Percentiles rank a stretch among this genome's conserved stretches.
phyloP scores from a whole-genome alignment of 1,140 invertebrate genomes.

The Rhagoletis zephyria region DNA sequence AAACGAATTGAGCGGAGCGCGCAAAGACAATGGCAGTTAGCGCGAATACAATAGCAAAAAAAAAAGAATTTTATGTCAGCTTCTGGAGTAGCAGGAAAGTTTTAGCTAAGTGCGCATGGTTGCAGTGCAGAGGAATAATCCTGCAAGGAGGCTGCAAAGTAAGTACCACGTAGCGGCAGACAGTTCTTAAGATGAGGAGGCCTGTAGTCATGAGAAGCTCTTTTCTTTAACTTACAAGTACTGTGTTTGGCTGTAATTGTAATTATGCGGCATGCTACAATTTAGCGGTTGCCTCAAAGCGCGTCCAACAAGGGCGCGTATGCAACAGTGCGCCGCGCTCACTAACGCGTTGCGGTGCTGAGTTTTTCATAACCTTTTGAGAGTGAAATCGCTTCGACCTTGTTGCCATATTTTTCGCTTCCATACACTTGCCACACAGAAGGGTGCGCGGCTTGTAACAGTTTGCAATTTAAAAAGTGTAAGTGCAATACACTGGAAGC shows the following conservation, averaged over 20 bases:
- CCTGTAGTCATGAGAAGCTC: too few species aligned
- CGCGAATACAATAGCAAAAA: too few species aligned
- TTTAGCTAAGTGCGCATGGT: neutral
- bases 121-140: neutral
- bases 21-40: neutral
- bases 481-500: neutral
- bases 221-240: too few species aligned
- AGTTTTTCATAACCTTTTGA: neutral
- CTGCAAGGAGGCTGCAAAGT: neutral
- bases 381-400: neutral
- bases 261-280: conserved; percentile 12
- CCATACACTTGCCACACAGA: neutral
- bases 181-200: neutral
- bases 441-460: neutral
- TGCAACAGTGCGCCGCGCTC: neutral
- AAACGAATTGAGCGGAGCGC: conserved; percentile 14
- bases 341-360: neutral
- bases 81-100: neutral
- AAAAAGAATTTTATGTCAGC: too few species aligned
- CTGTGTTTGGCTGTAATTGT: neutral
- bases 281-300: neutral
- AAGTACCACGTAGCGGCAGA: neutral
- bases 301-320: neutral
- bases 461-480: neutral
- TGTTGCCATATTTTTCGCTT: neutral